Conservation (phyloP, 2,797 vertebrate species). For the Heteromormyrus szaboi region DNA sequence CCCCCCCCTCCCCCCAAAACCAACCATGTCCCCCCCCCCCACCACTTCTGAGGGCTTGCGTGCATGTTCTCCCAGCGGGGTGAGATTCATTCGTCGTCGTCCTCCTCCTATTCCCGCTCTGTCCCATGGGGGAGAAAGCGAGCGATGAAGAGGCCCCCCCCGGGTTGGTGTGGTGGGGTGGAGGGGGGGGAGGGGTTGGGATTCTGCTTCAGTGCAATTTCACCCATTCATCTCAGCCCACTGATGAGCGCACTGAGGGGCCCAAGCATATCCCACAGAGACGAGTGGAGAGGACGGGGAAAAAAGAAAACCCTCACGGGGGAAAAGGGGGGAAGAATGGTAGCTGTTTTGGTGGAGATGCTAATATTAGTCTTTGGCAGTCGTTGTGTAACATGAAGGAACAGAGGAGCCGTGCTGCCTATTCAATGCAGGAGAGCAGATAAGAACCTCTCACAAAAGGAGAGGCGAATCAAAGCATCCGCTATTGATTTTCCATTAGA, state of each 20-base stretch:
- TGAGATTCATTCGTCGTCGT: not conserved
- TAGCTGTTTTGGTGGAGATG: not conserved
- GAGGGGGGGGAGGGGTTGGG: not conserved
- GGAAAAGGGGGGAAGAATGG: not conserved
- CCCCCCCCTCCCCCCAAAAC: not conserved
- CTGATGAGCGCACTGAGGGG: not conserved
- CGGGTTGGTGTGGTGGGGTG: not conserved
- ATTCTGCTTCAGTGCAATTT: slow-evolving; percentile 5
- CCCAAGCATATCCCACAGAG: not conserved
- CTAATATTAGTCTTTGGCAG: slow-evolving; percentile 10
- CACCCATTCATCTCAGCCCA: not conserved
- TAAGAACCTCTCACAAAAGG: not conserved
- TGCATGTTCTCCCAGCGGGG: slow-evolving; percentile 8
- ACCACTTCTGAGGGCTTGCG: not conserved
- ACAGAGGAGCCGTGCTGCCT: not conserved
- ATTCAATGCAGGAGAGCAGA: not conserved
- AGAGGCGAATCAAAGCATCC: not conserved
- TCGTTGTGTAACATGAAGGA: not conserved
- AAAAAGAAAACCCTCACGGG: not conserved
- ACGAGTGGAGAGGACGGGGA: not conserved
- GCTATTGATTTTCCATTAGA: slow-evolving; percentile 9
- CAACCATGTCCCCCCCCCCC: not conserved
- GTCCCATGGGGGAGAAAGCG: not conserved
- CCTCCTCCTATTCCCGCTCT: not conserved
- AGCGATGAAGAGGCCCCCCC: not conserved